Base-by-base conservation (phyloP, 2,113 vertebrate genomes). In the Emydura subglobosa region DNA sequence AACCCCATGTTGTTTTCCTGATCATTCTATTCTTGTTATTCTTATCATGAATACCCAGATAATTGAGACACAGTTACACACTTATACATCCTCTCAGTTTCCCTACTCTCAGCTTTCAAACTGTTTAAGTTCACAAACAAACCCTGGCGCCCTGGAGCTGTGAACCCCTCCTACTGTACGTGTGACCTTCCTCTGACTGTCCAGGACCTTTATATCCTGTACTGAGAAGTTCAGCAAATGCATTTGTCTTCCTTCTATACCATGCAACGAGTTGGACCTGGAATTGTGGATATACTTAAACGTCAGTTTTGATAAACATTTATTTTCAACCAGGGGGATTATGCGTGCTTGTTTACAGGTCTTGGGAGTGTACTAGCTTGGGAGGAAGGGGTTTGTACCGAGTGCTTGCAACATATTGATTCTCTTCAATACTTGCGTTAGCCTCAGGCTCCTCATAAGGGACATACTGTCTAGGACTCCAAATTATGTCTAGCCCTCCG, bases 301-400 rank as follows among this genome's bases (percentile, higher is more conserved):
- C 82, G 68, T 94, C 87, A 94, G 79, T 94, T 90, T 90, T 92
- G 94, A 95, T 96, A 97, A 98, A 95, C 94, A 92, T 95, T 97
- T 96, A 84, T 97, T 97, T 93, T 93, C 90, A 79, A 90, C 53
- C 83, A 91, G 88, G 83, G 96, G 84, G 88, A 82, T 0, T 22
- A 55, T 55, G 88, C 87, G 78, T 54, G 22, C 44, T 85, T 94
- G 78, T 97, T 97, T 92, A 88, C 4, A 85, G 80, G 82, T 21
- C 1, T 61, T 29, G 42, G 8, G 85, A 92, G 79, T 5, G 49
- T 86, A 34, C 79, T 87, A 61, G 74, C 55, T 79, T 59, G 87
- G 92, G 79, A 92, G 92, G 50, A 92, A 14, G 0, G 1, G 51
- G 76, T 83, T 92, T 51, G 78, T 2, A 0, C 88, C 54, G 74